Evolutionary conservation across 2,888 invertebrate genomes (phyloP).

Genomic region (Pammene aurita): DNA sequence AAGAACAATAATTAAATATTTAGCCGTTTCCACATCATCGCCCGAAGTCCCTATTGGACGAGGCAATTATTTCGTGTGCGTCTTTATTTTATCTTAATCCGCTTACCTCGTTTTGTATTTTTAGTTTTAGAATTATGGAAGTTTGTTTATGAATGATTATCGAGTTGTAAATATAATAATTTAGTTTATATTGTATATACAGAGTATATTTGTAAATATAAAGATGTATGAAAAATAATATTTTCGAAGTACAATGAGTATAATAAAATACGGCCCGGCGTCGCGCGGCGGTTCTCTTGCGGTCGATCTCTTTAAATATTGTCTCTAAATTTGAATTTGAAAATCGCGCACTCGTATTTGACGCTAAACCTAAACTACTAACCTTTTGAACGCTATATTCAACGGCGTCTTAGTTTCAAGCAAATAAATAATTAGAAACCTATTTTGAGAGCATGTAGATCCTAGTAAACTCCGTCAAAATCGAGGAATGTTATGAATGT

Average conservation of each 20-base stretch:
- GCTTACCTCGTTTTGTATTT: constrained; percentile 17
- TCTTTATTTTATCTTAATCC: constrained; percentile 1
- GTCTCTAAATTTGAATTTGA: constrained; percentile 12
- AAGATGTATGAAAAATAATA: constrained; percentile 33
- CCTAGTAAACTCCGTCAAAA: background rate
- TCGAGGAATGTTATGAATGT: background rate
- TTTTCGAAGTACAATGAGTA: constrained; percentile 33
- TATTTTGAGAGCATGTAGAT: background rate
- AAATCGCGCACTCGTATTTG: constrained; percentile 4
- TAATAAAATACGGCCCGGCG: constrained; percentile 11
- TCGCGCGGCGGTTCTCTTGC: constrained; percentile 17
- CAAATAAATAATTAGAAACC: background rate
- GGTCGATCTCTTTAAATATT: constrained; percentile 15
- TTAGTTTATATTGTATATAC: constrained; percentile 40
- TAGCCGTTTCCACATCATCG: constrained; percentile 16
- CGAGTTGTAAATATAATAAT: constrained; percentile 31
- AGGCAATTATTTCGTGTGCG: constrained; percentile 24
- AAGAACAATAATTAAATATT: background rate
- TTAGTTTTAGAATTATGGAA: constrained; percentile 13
- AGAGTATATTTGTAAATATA: constrained; percentile 42
- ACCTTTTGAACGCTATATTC: background rate
- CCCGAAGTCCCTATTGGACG: constrained; percentile 26
- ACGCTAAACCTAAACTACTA: background rate
- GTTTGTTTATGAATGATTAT: constrained; percentile 10
- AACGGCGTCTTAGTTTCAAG: background rate